These are phyloP conservation scores for Drosophila sturtevanti DNA, from an alignment of 1,140 invertebrate species.

Conservation along the genomic window DNA sequence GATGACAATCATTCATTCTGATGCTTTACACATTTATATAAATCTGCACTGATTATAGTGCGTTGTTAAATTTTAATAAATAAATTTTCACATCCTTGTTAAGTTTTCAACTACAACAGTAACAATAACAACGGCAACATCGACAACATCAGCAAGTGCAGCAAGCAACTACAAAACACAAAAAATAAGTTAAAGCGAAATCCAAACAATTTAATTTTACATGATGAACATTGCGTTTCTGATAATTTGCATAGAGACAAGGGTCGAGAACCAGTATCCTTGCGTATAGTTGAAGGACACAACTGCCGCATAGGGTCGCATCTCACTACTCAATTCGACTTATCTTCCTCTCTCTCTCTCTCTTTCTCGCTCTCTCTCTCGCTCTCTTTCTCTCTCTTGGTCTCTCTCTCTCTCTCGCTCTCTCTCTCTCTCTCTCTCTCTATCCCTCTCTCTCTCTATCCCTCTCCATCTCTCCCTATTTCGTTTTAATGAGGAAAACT, in stretches of 20 bases:
- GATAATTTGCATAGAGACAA: conserved; percentile 57
- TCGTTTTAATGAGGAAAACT: conserved; percentile 62
- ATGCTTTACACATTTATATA: conserved; percentile 52
- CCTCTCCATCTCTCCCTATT: conserved; percentile 32
- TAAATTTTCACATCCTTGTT: conserved; percentile 81
- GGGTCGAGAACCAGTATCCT: conserved; percentile 34
- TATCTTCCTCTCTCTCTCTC: conserved; percentile 1
- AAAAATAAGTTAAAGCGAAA: conserved; percentile 45
- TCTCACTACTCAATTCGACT: background rate
- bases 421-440: background rate
- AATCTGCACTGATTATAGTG: conserved; percentile 79
- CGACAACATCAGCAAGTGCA: conserved; percentile 2
- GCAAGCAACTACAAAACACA: conserved; percentile 14
- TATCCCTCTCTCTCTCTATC: too few relatives aligned
- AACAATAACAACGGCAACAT: conserved; percentile 18
- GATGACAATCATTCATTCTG: conserved; percentile 57
- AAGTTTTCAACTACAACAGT: conserved; percentile 52
- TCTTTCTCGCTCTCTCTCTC: too few relatives aligned
- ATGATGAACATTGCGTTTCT: conserved; percentile 68
- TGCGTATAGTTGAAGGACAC: conserved; percentile 58
- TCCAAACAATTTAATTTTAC: conserved; percentile 77
- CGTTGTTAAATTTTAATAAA: conserved; percentile 81
- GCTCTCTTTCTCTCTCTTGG: too few relatives aligned
- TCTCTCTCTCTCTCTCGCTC: conserved; percentile 7
- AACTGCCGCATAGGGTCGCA: conserved; percentile 51